A percentile compares a stretch with the other conserved stretches of the same genome.
Conservation (phyloP, 2,113 vertebrate genomes). For the Tachysurus fulvidraco region DNA sequence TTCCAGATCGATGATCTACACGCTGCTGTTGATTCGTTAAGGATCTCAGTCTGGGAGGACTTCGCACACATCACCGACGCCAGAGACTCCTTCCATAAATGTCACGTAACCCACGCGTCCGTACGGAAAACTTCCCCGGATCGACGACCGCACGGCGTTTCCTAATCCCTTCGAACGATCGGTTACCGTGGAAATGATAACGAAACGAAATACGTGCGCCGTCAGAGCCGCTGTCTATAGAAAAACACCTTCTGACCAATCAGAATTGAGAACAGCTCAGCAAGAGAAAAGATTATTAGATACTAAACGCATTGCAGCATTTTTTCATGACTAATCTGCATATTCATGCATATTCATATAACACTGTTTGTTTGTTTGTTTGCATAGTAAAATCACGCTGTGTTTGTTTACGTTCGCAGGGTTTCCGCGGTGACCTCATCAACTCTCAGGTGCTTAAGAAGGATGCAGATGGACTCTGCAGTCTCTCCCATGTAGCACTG, state of each 20-base stretch:
- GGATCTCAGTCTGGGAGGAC: neutral
- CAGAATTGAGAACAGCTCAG: neutral
- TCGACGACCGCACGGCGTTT: neutral
- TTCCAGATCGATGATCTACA: neutral
- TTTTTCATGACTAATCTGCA: neutral
- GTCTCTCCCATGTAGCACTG: conserved; percentile 75
- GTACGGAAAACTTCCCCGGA: neutral
- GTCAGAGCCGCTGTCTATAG: neutral
- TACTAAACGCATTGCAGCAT: too few relatives aligned
- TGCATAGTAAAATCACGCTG: neutral
- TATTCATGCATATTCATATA: neutral
- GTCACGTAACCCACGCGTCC: neutral
- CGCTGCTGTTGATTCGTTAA: neutral
- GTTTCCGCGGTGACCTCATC: conserved; percentile 70
- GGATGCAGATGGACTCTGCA: conserved; percentile 74
- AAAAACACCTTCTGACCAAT: neutral
- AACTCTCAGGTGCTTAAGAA: conserved; percentile 76
- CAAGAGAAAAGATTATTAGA: neutral
- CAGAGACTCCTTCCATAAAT: neutral
- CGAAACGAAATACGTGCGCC: neutral
- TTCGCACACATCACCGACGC: neutral
- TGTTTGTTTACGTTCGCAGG: conserved; percentile 58
- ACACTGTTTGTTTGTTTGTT: neutral
- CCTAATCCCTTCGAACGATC: neutral
- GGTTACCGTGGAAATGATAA: neutral